Evolutionary conservation across 2,888 invertebrate species (phyloP).

Genomic region (Parochlus steinenii): DNA sequence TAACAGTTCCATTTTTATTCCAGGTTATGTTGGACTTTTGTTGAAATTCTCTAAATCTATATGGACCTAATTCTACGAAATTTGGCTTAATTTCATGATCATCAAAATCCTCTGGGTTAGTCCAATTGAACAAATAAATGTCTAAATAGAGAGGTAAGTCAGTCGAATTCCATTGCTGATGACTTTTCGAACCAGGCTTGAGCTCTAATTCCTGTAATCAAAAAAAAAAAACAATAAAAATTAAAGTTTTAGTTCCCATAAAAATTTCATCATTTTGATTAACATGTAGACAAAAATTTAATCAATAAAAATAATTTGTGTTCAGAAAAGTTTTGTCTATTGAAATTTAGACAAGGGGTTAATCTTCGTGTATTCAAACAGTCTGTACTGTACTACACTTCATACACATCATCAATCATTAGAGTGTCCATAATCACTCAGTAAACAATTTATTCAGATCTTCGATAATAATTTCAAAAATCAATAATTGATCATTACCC

Average conservation of each 20-base stretch:
- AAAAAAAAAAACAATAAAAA: no score
- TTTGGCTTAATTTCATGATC: constrained; percentile 32
- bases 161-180: constrained; percentile 44
- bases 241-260: no score
- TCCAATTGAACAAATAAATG: constrained; percentile 53
- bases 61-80: constrained; percentile 35
- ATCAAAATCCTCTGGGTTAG: constrained; percentile 42
- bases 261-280: neutral
- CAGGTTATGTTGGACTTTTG: constrained; percentile 49
- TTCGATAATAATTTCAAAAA: no score
- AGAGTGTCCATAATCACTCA: no score
- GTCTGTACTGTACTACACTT: no score
- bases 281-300: neutral
- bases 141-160: constrained; percentile 39
- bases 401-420: no score
- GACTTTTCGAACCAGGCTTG: constrained; percentile 36
- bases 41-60: constrained; percentile 40
- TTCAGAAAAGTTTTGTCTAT: no score
- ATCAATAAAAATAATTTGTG: no score
- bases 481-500: no score
- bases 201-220: constrained; percentile 38
- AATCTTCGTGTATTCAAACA: no score
- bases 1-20: constrained; percentile 52
- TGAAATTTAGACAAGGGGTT: no score
- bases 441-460: no score